Conservation (phyloP, 2,797 vertebrate genomes). For the Mionectes olivaceus region DNA sequence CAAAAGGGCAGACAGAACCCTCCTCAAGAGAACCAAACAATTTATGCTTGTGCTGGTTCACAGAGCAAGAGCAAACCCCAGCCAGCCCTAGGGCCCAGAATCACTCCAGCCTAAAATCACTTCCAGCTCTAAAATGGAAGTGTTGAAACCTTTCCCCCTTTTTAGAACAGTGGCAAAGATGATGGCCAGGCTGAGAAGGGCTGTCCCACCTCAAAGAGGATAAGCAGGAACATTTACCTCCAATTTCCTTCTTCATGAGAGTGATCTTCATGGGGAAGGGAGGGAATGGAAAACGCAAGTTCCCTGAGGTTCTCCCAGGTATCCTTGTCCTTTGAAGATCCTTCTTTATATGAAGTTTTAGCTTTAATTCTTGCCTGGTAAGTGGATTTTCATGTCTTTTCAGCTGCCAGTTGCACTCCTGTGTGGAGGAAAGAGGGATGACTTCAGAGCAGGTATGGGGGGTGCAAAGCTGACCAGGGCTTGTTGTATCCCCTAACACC, state of each 20-base stretch:
- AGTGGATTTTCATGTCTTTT: not conserved
- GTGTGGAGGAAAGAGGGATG: not conserved
- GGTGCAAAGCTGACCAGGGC: not conserved
- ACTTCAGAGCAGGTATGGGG: not conserved
- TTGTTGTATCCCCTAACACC: not conserved
- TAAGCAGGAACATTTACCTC: constrained; percentile 29
- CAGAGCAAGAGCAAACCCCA: not conserved
- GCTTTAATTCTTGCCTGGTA: not conserved
- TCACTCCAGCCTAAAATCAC: not conserved
- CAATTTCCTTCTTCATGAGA: not conserved
- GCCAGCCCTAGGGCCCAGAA: not conserved
- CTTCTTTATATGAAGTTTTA: not conserved
- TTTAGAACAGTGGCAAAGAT: constrained; percentile 2
- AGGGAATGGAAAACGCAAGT: not conserved
- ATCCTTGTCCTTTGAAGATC: not conserved
- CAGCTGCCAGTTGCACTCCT: not conserved
- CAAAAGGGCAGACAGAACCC: not conserved
- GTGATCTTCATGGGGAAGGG: not conserved
- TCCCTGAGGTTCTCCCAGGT: not conserved
- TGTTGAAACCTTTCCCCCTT: not conserved
- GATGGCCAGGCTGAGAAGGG: not conserved
- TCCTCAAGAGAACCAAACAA: not conserved
- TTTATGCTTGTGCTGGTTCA: not conserved
- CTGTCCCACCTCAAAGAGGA: not conserved
- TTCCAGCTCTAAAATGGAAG: not conserved